Percentiles rank a stretch among this genome's conserved stretches.
phyloP scores from a whole-genome alignment of 2,113 vertebrate genomes.

The Pomatostomus ruficeps region DNA sequence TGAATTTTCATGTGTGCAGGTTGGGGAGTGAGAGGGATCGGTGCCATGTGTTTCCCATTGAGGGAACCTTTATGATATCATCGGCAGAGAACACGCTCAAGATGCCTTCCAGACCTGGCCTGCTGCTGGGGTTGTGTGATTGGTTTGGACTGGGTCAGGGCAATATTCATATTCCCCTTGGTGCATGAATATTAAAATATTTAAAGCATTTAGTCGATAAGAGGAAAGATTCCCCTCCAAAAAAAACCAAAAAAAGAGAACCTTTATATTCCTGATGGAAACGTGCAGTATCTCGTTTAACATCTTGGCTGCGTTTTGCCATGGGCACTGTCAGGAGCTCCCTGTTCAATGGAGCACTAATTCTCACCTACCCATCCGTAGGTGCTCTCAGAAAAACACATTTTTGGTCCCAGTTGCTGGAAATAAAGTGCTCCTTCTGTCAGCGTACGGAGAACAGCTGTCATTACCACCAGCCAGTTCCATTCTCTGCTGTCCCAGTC shows the following conservation, averaged over 20 bases:
- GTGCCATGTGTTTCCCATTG: slow-evolving; percentile 63
- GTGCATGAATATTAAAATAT: background rate
- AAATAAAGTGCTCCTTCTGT: slow-evolving; percentile 4
- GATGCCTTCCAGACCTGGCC: slow-evolving; percentile 63
- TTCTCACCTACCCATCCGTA: background rate
- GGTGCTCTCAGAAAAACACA: background rate
- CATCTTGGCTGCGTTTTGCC: background rate
- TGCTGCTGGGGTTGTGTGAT: background rate
- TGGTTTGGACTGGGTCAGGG: background rate
- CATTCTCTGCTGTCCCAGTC: background rate
- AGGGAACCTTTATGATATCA: slow-evolving; percentile 51
- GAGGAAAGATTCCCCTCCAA: background rate
- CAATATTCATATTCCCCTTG: background rate
- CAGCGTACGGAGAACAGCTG: slow-evolving; percentile 42
- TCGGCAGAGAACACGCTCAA: slow-evolving; percentile 35
- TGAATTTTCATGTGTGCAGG: background rate
- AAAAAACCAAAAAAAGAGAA: background rate
- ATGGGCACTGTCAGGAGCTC: background rate
- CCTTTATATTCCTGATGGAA: background rate
- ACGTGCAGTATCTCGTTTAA: background rate
- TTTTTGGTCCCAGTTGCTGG: background rate
- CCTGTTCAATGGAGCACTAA: background rate
- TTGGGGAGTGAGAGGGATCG: slow-evolving; percentile 41
- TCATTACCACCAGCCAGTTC: background rate
- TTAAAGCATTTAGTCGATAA: background rate